Conservation (phyloP, 2,113 vertebrate species). For the Epinephelus moara region DNA sequence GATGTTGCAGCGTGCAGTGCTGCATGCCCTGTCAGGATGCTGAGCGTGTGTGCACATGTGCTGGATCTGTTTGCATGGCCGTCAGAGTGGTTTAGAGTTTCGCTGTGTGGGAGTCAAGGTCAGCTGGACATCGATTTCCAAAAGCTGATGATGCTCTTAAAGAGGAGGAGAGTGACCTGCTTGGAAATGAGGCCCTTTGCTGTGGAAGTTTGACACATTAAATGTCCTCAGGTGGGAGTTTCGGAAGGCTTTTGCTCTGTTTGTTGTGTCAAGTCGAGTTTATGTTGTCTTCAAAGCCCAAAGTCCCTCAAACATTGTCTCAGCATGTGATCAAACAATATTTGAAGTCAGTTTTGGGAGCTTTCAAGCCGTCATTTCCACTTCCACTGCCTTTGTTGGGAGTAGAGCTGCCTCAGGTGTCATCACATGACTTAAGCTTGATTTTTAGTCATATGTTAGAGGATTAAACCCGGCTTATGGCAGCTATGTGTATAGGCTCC, state of each 20-base stretch:
- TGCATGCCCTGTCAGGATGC: neutral
- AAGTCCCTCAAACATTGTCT: neutral
- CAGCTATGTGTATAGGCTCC: neutral
- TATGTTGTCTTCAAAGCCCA: neutral
- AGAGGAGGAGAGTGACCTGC: slow-evolving; percentile 8
- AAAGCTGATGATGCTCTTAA: slow-evolving; percentile 43
- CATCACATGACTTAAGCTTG: slow-evolving; percentile 4
- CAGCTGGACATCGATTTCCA: slow-evolving; percentile 39
- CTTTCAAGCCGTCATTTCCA: neutral
- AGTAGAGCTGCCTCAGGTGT: neutral
- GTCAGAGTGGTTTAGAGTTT: slow-evolving; percentile 51
- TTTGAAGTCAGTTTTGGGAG: neutral
- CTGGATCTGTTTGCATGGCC: slow-evolving; percentile 12
- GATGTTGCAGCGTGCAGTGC: neutral
- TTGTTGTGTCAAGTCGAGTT: neutral
- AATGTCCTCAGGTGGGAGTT: neutral
- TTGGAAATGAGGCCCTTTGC: neutral
- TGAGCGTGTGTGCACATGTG: neutral
- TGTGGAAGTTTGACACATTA: neutral
- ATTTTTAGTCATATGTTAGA: neutral
- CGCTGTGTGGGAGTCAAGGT: slow-evolving; percentile 57
- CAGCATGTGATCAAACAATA: neutral
- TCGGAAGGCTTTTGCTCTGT: neutral
- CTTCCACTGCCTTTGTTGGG: neutral
- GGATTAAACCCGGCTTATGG: neutral